A percentile compares a stretch with the other conserved stretches of the same genome.
phyloP scores from a whole-genome alignment of 2,888 invertebrate species.

The Drosophila macrospina region DNA sequence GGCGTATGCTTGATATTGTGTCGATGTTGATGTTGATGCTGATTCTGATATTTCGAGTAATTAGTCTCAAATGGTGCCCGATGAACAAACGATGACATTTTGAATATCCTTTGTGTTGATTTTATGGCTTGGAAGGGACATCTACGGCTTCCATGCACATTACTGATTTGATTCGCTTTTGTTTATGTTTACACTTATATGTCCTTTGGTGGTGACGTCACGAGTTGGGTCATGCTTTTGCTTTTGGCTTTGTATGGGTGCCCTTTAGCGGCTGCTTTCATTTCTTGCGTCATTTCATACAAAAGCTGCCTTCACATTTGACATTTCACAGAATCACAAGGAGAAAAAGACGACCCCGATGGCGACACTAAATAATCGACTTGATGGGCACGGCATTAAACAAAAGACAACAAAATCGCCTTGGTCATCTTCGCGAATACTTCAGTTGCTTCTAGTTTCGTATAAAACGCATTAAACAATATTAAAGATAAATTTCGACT shows the following conservation, averaged over 20 bases:
- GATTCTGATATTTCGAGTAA: conserved; percentile 46
- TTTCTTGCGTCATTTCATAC: conserved; percentile 72
- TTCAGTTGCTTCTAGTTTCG: conserved; percentile 8
- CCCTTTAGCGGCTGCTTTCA: conserved; percentile 64
- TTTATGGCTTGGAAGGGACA: conserved; percentile 46
- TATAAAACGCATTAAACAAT: not conserved
- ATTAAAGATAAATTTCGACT: no score
- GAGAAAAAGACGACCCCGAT: conserved; percentile 1
- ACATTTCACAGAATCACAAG: conserved; percentile 59
- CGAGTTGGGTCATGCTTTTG: conserved; percentile 34
- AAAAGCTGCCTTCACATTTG: conserved; percentile 70
- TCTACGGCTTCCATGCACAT: conserved; percentile 35
- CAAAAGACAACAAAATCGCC: conserved; percentile 9
- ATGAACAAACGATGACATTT: conserved; percentile 20
- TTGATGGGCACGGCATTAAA: conserved; percentile 18
- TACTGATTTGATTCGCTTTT: conserved; percentile 19
- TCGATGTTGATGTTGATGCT: conserved; percentile 4
- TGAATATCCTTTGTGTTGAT: conserved; percentile 10
- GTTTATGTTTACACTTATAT: conserved; percentile 9
- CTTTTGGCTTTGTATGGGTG: conserved; percentile 48
- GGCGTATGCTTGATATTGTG: conserved; percentile 61
- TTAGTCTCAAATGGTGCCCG: conserved; percentile 37
- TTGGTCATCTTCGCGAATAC: conserved; percentile 32
- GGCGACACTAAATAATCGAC: conserved; percentile 51
- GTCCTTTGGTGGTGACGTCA: conserved; percentile 55